These are phyloP conservation scores for Speoplatyrhinus poulsoni DNA, from an alignment of 2,113 vertebrate species.

Conservation along the genomic window DNA sequence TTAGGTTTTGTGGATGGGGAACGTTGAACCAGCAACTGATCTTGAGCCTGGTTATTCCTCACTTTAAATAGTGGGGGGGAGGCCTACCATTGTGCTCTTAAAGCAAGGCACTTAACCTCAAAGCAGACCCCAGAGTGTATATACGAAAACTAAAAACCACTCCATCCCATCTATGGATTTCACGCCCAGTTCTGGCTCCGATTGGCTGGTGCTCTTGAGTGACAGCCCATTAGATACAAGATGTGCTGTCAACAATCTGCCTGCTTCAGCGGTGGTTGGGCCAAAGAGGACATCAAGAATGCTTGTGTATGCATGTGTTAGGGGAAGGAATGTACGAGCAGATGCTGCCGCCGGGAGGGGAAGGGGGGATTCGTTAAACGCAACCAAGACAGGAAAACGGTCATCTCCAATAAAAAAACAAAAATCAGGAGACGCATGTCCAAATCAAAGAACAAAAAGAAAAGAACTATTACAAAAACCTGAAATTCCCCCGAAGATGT, in stretches of 20 bases:
- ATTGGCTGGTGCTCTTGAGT: slow-evolving; percentile 36
- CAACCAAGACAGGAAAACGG: slow-evolving; percentile 26
- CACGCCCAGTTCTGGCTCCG: slow-evolving; percentile 42
- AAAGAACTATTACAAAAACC: slow-evolving; percentile 21
- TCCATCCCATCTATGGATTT: slow-evolving; percentile 40
- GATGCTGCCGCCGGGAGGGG: slow-evolving; percentile 8
- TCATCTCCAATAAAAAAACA: slow-evolving; percentile 13
- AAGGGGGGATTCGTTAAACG: slow-evolving; percentile 4
- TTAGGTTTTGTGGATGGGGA: slow-evolving; percentile 29
- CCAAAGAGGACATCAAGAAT: slow-evolving; percentile 24
- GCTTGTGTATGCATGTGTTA: slow-evolving; percentile 21
- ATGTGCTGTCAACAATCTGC: slow-evolving; percentile 29
- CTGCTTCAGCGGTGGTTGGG: slow-evolving; percentile 40
- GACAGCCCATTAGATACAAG: slow-evolving; percentile 23
- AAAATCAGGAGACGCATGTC: slow-evolving; percentile 18
- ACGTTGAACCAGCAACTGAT: slow-evolving; percentile 71
- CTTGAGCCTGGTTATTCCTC: slow-evolving; percentile 61
- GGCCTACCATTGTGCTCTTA: slow-evolving; percentile 65
- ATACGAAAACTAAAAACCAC: slow-evolving; percentile 51
- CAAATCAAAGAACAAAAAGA: slow-evolving; percentile 29
- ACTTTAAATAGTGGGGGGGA: slow-evolving; percentile 51
- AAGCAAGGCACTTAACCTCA: slow-evolving; percentile 70
- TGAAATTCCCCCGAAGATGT: slow-evolving; percentile 42
- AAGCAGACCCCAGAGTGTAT: slow-evolving; percentile 54
- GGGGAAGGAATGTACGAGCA: slow-evolving; percentile 64